phyloP scores from a whole-genome alignment of 2,113 vertebrate species.

The Coracopsis vasa region DNA sequence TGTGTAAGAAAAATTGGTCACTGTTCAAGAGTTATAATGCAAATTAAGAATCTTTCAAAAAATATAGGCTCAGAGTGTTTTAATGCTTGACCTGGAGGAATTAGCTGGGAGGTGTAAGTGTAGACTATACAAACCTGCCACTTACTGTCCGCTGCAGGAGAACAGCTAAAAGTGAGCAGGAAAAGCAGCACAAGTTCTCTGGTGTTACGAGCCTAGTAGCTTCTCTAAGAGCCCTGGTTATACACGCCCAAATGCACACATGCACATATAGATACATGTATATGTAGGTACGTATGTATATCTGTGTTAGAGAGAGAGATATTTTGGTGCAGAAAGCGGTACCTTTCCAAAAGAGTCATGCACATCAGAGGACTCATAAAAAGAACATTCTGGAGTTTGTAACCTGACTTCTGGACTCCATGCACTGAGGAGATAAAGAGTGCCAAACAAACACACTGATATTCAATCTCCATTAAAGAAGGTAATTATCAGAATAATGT shows the following conservation, averaged over 20 bases:
- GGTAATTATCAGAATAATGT: neutral
- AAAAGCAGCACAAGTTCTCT: neutral
- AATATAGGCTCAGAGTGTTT: neutral
- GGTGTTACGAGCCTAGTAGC: neutral
- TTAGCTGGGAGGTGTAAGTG: neutral
- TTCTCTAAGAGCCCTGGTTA: neutral
- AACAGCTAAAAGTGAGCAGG: neutral
- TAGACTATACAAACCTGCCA: neutral
- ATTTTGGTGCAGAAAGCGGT: neutral
- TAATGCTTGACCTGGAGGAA: neutral
- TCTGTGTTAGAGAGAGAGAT: neutral
- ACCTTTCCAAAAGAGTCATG: neutral
- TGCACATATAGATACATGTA: accelerated
- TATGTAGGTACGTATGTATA: too few relatives aligned
- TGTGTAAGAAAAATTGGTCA: neutral
- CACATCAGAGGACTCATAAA: neutral
- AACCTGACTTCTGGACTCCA: neutral
- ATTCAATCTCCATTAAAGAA: neutral
- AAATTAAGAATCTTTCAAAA: neutral
- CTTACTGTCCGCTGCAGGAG: neutral
- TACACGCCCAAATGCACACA: accelerated
- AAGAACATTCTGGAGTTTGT: neutral
- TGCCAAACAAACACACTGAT: neutral
- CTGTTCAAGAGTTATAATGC: neutral
- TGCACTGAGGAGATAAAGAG: neutral